Conservation (phyloP, 2,797 vertebrate genomes). For the Helarctos malayanus region DNA sequence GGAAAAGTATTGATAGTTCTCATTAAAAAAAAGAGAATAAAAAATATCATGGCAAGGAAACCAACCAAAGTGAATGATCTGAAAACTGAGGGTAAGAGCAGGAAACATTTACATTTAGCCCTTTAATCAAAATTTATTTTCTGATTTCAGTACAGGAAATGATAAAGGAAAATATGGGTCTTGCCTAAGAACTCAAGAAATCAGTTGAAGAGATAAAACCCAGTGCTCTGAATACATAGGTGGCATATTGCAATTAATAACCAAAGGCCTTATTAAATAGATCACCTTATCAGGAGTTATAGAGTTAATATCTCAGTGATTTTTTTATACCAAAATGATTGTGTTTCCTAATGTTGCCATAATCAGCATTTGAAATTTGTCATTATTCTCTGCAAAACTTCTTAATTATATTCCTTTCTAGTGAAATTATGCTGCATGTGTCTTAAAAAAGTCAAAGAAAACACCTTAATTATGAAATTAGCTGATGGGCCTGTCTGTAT, state of each 20-base stretch:
- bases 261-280: not conserved
- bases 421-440: not conserved
- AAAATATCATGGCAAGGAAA: not conserved
- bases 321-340: not conserved
- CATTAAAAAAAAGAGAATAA: not conserved
- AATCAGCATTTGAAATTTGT: slow-evolving; percentile 48
- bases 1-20: not conserved
- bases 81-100: not conserved
- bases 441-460: slow-evolving; percentile 39
- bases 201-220: not conserved
- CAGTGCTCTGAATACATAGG: not conserved
- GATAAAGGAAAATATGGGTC: not conserved
- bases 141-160: slow-evolving; percentile 18
- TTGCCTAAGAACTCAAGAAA: not conserved
- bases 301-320: not conserved
- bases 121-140: slow-evolving; percentile 33
- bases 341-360: not conserved
- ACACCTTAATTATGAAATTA: not conserved
- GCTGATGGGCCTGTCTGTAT: not conserved
- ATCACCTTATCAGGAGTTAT: not conserved
- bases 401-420: slow-evolving; percentile 35
- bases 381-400: not conserved
- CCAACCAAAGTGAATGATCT: not conserved
- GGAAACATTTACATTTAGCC: not conserved
- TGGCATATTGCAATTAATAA: not conserved